Evolutionary conservation across 2,797 vertebrate genomes (phyloP).

Genomic region (Anniella stebbinsi): DNA sequence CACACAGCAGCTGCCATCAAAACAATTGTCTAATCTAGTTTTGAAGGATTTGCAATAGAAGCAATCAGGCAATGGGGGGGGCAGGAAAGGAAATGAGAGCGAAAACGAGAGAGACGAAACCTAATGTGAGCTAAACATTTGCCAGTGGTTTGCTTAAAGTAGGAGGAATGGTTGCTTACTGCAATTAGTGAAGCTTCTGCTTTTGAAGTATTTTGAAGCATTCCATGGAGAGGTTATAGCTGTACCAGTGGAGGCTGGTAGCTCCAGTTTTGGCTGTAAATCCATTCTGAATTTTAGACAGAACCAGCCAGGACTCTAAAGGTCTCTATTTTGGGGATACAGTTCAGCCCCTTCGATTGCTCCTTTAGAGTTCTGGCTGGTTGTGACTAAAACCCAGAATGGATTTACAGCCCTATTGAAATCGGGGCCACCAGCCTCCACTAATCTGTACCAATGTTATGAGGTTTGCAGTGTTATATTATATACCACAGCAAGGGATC

Average conservation of each 20-base stretch:
- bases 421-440: too few relatives aligned
- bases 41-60: slow-evolving; percentile 44
- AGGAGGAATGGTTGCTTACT: not conserved
- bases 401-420: too few relatives aligned
- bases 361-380: too few relatives aligned
- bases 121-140: not conserved
- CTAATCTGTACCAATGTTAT: not conserved
- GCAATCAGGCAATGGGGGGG: slow-evolving; percentile 10
- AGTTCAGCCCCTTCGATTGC: too few relatives aligned
- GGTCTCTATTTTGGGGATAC: too few relatives aligned
- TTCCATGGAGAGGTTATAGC: too few relatives aligned
- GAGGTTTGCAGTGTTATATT: not conserved
- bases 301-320: too few relatives aligned
- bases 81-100: not conserved
- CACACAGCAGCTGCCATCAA: slow-evolving; percentile 43
- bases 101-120: not conserved
- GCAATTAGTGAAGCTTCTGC: slow-evolving; percentile 1
- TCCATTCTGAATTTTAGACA: too few relatives aligned
- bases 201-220: not conserved
- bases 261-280: too few relatives aligned
- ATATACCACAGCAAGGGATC: not conserved
- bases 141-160: not conserved
- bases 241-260: not conserved
- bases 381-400: too few relatives aligned
- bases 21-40: slow-evolving; percentile 44